Evolutionary conservation across 2,113 vertebrate species (phyloP), one percentile per base, ranked within the genome.

Genomic region (Leuciscus idus): DNA sequence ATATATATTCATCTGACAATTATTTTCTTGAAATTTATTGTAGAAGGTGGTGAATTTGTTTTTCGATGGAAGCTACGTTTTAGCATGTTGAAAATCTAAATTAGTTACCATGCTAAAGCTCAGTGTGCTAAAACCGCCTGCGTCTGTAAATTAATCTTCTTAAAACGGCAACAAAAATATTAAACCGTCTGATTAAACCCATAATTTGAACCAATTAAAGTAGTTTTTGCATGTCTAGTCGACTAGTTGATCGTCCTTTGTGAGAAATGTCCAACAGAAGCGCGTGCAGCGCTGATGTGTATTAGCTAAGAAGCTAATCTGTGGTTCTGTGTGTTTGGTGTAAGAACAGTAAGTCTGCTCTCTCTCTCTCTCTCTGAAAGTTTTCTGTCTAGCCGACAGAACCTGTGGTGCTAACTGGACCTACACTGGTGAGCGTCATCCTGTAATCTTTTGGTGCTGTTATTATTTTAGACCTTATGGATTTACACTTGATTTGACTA

Each of bases 401-500:
- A 89, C 77, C 80, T 87, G 2, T 80, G 89, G 87, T 89, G 90
- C 91, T 91, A 88, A 90, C 81, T 89, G 88, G 89, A 90, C 83
- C 82, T 28, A 88, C 90, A 74, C 64, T 81, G 85, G 64, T 76
- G 85, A 77, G 66, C 26, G 36, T 74, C 68, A 57, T 72, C 28
- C 36, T 83, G 83, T 52, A 84, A 68, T 88, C 89, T 84, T 91
- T 59, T 85, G 85, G 73, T 82, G 78, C 81, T 89, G 85, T 89
- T 93, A 84, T 93, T 88, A 88, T 76, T 84, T 84, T 70, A 74
- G 39, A 66, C 81, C 78, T 87, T 70, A 85, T 73, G 83, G 88
- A 87, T 90, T 85, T 84, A 83, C 86, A 84, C 82, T 77, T 86
- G 87, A 92, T 89, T 50, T 87, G 89, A 94, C 89, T 89, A 89